phyloP scores from a whole-genome alignment of 2,888 invertebrate species.

The Blastobasis lacticolella region DNA sequence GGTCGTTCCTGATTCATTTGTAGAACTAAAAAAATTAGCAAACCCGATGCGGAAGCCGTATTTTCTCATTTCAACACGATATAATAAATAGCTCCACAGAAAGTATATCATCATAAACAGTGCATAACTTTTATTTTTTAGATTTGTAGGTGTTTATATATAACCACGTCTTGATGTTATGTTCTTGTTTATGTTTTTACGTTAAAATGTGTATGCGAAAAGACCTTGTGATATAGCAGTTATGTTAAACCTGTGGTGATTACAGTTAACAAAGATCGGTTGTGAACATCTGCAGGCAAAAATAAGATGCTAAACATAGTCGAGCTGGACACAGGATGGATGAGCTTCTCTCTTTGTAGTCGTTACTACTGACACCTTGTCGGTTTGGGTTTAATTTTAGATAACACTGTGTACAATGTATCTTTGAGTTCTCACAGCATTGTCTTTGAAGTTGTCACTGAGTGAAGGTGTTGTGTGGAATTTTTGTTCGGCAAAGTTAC shows the following conservation, averaged over 20 bases:
- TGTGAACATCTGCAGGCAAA: not conserved
- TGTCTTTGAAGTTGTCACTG: too few relatives aligned
- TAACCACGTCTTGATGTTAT: conserved; percentile 7
- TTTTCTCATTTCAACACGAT: not conserved
- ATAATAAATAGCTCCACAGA: conserved; percentile 1
- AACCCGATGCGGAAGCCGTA: conserved; percentile 1
- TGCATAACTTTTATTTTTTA: conserved; percentile 1
- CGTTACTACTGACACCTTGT: too few relatives aligned
- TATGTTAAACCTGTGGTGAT: conserved; percentile 2
- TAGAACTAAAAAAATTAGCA: not conserved
- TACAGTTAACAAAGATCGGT: not conserved
- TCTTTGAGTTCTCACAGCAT: too few relatives aligned
- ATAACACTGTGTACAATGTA: not conserved
- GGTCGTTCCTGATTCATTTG: too few relatives aligned
- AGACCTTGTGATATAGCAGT: conserved; percentile 15
- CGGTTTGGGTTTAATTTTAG: conserved; percentile 1
- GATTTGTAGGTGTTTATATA: conserved; percentile 8
- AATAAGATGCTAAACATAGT: not conserved
- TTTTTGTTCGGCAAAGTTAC: too few relatives aligned
- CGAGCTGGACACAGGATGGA: not conserved
- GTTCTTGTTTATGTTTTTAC: conserved; percentile 16
- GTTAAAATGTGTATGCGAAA: conserved; percentile 15
- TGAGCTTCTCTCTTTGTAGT: too few relatives aligned
- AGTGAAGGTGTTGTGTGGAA: too few relatives aligned
- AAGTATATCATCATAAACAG: conserved; percentile 4